Conservation (phyloP, 2,888 invertebrate genomes). For the Calameuta pallipes region DNA sequence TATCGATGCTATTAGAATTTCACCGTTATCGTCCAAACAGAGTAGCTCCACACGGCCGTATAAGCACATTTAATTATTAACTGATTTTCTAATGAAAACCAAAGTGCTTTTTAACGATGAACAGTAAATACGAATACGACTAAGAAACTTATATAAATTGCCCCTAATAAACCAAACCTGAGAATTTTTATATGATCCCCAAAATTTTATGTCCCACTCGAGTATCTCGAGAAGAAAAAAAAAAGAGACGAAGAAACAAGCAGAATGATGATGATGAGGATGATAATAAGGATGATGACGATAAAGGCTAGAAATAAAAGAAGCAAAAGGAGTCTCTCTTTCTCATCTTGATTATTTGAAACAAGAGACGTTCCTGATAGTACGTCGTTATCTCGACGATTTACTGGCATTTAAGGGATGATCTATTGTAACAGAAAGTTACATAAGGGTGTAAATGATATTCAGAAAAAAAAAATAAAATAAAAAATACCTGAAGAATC, state of each 20-base stretch:
- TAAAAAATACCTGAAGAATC: background rate
- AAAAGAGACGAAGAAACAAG: background rate
- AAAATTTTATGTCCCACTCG: background rate
- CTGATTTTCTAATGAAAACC: constrained; percentile 10
- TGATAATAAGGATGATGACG: background rate
- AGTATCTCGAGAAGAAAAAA: background rate
- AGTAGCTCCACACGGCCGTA: background rate
- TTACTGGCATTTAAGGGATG: background rate
- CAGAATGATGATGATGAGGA: background rate
- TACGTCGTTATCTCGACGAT: background rate
- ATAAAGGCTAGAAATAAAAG: background rate
- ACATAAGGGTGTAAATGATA: background rate
- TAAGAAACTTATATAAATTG: background rate
- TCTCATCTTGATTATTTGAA: constrained; percentile 1
- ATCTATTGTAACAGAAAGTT: background rate
- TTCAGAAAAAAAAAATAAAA: background rate
- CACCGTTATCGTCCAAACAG: background rate
- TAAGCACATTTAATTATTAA: constrained; percentile 4
- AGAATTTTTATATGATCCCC: background rate
- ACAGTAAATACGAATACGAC: background rate
- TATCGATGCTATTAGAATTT: background rate
- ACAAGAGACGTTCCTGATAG: background rate
- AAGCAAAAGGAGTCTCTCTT: background rate
- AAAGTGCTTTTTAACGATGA: constrained; percentile 4
- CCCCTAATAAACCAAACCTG: background rate